These are phyloP conservation scores for Urocolius indicus DNA, from an alignment of 2,113 vertebrate genomes.

Conservation along the genomic window DNA sequence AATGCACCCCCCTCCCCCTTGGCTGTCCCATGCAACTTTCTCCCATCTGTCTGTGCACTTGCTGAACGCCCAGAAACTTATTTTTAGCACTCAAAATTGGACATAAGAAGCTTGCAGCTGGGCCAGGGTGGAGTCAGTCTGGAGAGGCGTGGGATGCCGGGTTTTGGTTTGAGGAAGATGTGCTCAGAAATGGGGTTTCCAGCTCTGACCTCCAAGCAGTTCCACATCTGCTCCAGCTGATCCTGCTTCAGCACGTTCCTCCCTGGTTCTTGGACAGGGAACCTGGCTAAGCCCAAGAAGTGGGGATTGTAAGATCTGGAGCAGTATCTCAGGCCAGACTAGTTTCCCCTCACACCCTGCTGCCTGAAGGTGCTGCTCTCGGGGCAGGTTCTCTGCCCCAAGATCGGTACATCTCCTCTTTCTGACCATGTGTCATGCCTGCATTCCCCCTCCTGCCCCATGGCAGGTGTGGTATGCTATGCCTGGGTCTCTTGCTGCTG, in stretches of 20 bases:
- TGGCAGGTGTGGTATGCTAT: not conserved
- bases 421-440: rapidly evolving
- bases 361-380: not conserved
- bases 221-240: not conserved
- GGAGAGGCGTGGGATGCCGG: not conserved
- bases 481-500: not conserved
- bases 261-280: not conserved
- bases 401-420: not conserved
- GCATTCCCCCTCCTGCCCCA: not conserved
- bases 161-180: not conserved
- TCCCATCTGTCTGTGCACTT: not conserved
- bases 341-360: not conserved
- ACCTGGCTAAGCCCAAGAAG: not conserved
- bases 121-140: not conserved
- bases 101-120: not conserved
- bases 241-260: not conserved
- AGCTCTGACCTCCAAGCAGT: not conserved
- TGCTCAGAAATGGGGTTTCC: not conserved
- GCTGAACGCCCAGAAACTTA: not conserved
- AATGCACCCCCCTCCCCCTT: not conserved
- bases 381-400: not conserved
- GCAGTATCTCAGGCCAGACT: not conserved
- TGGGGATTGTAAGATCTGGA: not conserved
- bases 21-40: not conserved
- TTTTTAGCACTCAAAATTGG: slow-evolving; percentile 16